Percentiles rank a stretch among this genome's conserved stretches.
phyloP scores from a whole-genome alignment of 30 jellyfish, hydroid and myxozoan species.

The Nemopilema nomurai region DNA sequence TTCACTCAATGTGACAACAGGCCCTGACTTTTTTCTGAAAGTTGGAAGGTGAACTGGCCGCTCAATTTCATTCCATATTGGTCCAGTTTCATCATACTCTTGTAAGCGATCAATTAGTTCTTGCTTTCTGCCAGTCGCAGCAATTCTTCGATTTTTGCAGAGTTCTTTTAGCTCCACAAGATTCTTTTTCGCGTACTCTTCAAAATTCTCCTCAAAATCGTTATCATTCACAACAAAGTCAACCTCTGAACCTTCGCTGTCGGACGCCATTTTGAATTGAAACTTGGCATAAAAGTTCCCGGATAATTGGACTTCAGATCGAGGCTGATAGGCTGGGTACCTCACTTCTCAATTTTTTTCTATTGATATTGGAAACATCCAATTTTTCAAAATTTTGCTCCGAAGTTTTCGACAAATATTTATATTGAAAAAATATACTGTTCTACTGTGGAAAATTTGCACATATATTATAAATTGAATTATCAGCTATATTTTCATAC shows the following conservation, averaged over 20 bases:
- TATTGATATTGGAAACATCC: background rate
- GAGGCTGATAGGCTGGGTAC: background rate
- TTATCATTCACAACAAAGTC: constrained; percentile 15
- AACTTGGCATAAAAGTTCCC: constrained; percentile 9
- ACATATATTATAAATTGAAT: background rate
- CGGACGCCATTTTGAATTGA: constrained; percentile 33
- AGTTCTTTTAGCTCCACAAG: constrained; percentile 3
- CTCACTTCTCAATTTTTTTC: background rate
- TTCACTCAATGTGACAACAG: constrained; percentile 6
- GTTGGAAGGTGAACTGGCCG: constrained; percentile 7
- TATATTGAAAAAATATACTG: background rate
- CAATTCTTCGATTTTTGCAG: constrained; percentile 3
- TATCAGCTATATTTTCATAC: background rate
- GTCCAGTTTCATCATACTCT: background rate
- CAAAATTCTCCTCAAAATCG: constrained; percentile 2
- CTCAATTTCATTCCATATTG: constrained; percentile 5
- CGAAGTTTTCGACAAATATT: background rate
- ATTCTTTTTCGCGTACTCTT: background rate
- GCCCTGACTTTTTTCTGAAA: constrained; percentile 34
- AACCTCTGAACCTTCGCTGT: constrained; percentile 9
- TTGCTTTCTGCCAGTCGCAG: constrained; percentile 14
- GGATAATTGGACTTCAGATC: background rate
- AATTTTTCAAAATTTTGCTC: background rate
- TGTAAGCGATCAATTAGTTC: constrained; percentile 21
- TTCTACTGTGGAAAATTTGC: background rate